Percentiles rank a stretch among this genome's conserved stretches.
phyloP scores from a whole-genome alignment of 2,113 vertebrate genomes.

The Psophia crepitans region DNA sequence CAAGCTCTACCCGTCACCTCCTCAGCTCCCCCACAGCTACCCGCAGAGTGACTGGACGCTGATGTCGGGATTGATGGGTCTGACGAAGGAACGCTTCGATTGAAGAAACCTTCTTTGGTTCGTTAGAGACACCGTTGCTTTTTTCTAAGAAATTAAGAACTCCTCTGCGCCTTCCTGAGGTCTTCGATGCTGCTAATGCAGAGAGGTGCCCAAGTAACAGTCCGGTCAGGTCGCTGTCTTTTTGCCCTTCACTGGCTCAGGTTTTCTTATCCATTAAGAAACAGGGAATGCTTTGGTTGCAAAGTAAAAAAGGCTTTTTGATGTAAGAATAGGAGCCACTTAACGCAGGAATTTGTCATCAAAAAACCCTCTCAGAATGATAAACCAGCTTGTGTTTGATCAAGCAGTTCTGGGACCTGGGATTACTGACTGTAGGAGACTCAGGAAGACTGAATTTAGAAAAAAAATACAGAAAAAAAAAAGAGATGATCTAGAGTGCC shows the following conservation, averaged over 20 bases:
- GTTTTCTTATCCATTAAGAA: neutral
- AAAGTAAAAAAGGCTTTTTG: neutral
- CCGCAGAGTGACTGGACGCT: neutral
- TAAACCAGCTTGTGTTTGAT: neutral
- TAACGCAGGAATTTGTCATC: neutral
- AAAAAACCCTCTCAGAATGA: neutral
- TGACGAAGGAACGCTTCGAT: neutral
- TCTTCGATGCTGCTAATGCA: neutral
- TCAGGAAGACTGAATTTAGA: neutral
- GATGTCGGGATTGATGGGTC: fast-evolving
- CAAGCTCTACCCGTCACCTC: neutral
- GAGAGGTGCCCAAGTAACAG: neutral
- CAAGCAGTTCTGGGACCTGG: neutral
- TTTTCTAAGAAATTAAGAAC: neutral
- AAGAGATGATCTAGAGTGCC: neutral
- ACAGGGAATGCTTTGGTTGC: neutral
- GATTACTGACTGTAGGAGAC: neutral
- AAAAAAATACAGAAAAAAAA: neutral
- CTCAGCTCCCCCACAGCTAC: neutral
- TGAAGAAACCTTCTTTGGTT: neutral
- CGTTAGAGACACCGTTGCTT: fast-evolving
- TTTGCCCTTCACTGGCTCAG: neutral
- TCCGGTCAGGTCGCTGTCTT: fast-evolving
- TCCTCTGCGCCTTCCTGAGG: neutral
- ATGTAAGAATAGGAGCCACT: neutral